Evolutionary conservation across 2,113 vertebrate species (phyloP), one percentile per base, ranked within the genome.

Genomic region (Pipa parva): DNA sequence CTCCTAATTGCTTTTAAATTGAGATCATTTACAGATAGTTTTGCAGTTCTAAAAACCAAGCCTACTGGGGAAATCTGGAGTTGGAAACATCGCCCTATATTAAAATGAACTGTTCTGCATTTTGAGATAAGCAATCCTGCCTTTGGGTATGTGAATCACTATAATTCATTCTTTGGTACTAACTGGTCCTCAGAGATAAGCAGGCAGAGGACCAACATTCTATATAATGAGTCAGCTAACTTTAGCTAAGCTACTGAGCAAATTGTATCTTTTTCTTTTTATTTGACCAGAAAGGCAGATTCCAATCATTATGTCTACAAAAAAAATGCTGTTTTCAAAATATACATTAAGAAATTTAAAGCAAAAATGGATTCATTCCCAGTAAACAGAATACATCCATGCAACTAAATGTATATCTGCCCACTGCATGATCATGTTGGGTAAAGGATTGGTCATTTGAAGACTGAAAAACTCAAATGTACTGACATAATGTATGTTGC

Each of bases 1-100:
- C 57, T 69, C 48, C 25, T 69, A 69, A 69, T 69, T 69, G 66
- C 66, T 69, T 69, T 69, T 69, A 69, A 69, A 69, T 69, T 69
- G 66, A 69, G 66, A 69, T 69, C 57, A 69, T 69, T 69, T 69
- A 31, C 66, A 61, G 66, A 69, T 69, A 69, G 66, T 51, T 52
- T 69, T 54, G 66, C 24, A 52, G 66, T 69, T 58, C 66, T 61
- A 29, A 69, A 69, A 69, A 39, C 18, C 66, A 29, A 61, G 56
- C 48, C 58, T 69, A 36, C 54, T 69, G 66, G 66, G 58, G 58
- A 69, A 52, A 54, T 18, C 66, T 61, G 48, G 22, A 54, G 24
- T 61, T 61, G 48, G 28, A 57, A 63, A 73, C 62, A 62, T 7
- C 22, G 7, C 1, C 9, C 20, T 68, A 71, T 42, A 56, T 29